Percentiles rank a stretch among this genome's conserved stretches.
These are phyloP conservation scores for Arenaria interpres DNA, from an alignment of 2,113 vertebrate genomes.

Conservation along the genomic window DNA sequence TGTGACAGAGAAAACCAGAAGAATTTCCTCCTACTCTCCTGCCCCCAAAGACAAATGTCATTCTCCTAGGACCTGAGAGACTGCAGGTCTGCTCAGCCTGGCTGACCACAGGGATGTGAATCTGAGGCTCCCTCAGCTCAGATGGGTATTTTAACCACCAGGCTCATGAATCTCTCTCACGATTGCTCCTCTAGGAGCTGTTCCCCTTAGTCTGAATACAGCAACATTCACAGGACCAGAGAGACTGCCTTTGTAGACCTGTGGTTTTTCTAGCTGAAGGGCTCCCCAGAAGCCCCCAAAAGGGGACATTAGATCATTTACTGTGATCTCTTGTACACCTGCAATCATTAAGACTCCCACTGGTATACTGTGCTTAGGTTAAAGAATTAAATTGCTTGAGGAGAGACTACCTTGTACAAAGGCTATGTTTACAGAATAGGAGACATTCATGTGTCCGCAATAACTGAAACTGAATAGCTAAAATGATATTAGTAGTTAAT, in stretches of 20 bases:
- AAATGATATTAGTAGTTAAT: background rate
- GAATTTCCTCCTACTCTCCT: background rate
- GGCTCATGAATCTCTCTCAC: background rate
- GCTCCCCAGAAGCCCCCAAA: background rate
- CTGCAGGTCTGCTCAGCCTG: background rate
- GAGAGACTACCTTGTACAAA: background rate
- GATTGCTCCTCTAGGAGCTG: background rate
- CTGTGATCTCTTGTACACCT: background rate
- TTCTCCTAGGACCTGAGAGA: background rate
- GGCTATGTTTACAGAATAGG: background rate
- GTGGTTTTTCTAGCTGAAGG: background rate
- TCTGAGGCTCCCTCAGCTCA: background rate
- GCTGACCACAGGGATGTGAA: background rate
- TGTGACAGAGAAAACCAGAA: background rate
- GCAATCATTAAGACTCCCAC: background rate
- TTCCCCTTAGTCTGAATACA: background rate
- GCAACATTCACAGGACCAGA: background rate
- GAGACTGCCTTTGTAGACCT: background rate
- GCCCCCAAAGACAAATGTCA: background rate
- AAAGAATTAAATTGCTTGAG: background rate
- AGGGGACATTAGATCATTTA: background rate
- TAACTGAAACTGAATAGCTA: background rate
- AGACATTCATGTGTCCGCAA: background rate
- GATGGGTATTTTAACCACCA: background rate
- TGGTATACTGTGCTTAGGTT: background rate